Conservation (phyloP, 2,888 invertebrate species). For the Cheilosia grossa region DNA sequence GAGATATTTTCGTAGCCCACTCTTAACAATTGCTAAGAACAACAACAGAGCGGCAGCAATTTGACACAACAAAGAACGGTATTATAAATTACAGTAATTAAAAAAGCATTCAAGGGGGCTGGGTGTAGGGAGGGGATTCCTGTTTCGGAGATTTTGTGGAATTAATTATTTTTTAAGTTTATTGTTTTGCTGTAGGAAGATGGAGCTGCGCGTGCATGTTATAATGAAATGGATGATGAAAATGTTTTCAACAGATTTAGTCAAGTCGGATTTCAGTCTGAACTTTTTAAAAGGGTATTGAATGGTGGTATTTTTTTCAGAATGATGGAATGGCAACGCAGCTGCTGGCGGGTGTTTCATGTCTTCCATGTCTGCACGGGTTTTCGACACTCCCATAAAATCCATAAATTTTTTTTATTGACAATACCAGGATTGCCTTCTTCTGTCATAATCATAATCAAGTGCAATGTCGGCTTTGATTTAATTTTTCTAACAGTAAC, state of each 20-base stretch:
- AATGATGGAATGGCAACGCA: too few relatives aligned
- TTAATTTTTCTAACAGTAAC: too few relatives aligned
- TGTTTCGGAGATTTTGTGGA: conserved; percentile 12
- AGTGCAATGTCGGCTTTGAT: too few relatives aligned
- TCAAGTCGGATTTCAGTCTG: not conserved
- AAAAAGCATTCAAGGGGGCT: conserved; percentile 2
- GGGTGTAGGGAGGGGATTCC: not conserved
- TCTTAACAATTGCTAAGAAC: not conserved
- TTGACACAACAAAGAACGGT: conserved; percentile 15
- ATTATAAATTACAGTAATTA: conserved; percentile 27
- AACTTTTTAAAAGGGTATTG: not conserved
- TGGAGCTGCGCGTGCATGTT: not conserved
- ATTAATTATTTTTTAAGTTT: conserved; percentile 23
- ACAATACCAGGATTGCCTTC: too few relatives aligned
- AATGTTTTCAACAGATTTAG: not conserved
- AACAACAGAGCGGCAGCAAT: conserved; percentile 10
- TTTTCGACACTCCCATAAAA: too few relatives aligned
- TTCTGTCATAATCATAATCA: too few relatives aligned
- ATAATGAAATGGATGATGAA: conserved; percentile 3
- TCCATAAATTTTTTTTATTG: too few relatives aligned
- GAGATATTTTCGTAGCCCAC: not conserved
- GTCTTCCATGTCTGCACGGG: too few relatives aligned
- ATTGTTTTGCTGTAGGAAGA: not conserved
- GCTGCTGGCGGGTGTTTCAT: too few relatives aligned
- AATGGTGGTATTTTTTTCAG: too few relatives aligned